These are phyloP conservation scores for Lophotis ruficrista DNA, from an alignment of 2,113 vertebrate species.

Conservation along the genomic window DNA sequence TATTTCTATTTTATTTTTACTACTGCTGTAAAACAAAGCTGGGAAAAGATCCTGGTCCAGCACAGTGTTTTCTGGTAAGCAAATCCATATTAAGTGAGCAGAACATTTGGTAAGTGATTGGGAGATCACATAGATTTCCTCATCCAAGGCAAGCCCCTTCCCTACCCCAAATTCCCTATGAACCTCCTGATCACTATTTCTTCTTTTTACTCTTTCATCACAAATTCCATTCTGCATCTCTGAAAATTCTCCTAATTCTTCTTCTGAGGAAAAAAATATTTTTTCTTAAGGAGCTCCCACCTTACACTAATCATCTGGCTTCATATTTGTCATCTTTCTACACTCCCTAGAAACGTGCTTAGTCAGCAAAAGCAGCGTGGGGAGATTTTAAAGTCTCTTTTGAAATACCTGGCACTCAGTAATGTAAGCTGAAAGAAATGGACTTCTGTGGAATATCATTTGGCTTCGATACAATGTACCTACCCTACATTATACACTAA, in stretches of 20 bases:
- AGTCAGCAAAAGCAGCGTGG: background rate
- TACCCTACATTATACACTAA: background rate
- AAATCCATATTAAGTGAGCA: background rate
- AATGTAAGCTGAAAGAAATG: background rate
- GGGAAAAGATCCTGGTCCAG: background rate
- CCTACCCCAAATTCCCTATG: background rate
- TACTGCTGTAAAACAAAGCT: background rate
- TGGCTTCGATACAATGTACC: conserved; percentile 6
- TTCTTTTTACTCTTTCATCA: background rate
- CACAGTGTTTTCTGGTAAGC: background rate
- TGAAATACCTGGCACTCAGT: conserved; percentile 3
- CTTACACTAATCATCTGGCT: background rate
- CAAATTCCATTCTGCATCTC: background rate
- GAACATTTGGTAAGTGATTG: background rate
- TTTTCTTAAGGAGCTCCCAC: background rate
- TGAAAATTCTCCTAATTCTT: background rate
- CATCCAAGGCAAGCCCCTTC: background rate
- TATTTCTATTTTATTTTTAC: background rate
- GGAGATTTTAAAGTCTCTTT: background rate
- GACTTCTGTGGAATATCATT: conserved; percentile 28
- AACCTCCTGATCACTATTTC: background rate
- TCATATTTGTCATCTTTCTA: background rate
- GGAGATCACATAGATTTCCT: background rate
- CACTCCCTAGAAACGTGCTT: background rate
- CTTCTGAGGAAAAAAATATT: background rate